Base-by-base conservation (phyloP, 1,140 invertebrate genomes). In the Micrasema minimum region DNA sequence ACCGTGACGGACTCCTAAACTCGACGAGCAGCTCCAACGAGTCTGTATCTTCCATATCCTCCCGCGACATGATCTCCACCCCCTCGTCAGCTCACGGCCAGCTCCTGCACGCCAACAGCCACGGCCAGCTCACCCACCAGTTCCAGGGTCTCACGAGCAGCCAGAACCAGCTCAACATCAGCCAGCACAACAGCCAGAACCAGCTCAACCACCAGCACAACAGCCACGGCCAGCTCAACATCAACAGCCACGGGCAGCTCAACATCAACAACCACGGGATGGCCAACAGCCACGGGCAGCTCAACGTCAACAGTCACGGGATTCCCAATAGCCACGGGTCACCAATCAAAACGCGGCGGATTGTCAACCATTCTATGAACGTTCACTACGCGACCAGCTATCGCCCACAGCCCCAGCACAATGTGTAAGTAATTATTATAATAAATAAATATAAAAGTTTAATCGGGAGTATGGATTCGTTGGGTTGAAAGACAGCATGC, bases 1-100 rank as follows among this genome's bases (percentile, higher is more conserved):
- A 73, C 37, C 51, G 74, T 14, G 74, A 72, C 20, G 77, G 53
- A 72, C 78, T 67, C 69, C 77, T 67, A 76, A 80, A 61, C 80
- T 78, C 82, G 6, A 90, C 89, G 0, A 91, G 90, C 76, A 91
- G 90, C 82, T 91, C 90, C 16, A 91, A 89, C 78, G 91, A 92
- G 80, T 92, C 90, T 14, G 88, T 92, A 4, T 90, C 90, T 2
- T 89, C 90, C 2, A 83, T 85, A 41, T 88, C 87, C 2, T 83
- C 83, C 12, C 80, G 85, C 69, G 81, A 81, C 7, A 11, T 68
- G 50, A 55, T 48, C 4, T 43, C 62, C 26, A 45, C 41, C 31
- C 43, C 55, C 1, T 38, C 70, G 11, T 51, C 64, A 10, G 55
- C 31, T 16, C 59, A 64, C 26, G 59, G 41, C 2, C 59, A 64